These are phyloP conservation scores for Ceyx cyanopectus DNA, from an alignment of 2,113 vertebrate genomes.

Conservation along the genomic window DNA sequence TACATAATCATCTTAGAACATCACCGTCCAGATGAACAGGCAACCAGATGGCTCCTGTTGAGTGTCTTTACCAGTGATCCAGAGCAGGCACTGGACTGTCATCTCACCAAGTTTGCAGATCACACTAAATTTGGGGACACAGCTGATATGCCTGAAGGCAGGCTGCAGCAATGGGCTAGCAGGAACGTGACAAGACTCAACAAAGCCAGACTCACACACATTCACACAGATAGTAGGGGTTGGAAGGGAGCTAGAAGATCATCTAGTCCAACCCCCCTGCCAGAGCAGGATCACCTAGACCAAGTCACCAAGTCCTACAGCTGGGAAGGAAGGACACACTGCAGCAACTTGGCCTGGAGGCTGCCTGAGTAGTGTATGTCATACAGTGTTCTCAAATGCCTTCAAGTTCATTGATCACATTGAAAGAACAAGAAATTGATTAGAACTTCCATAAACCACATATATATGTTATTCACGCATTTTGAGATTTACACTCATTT, in stretches of 20 bases:
- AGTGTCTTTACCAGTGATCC: background rate
- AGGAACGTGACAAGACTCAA: background rate
- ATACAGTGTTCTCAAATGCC: background rate
- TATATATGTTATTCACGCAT: background rate
- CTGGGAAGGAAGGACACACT: no score
- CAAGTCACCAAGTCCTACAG: no score
- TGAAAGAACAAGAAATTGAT: background rate
- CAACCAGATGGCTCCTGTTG: background rate
- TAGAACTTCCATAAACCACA: background rate
- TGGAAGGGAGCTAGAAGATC: no score
- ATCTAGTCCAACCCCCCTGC: no score
- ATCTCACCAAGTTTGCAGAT: background rate
- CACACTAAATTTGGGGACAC: background rate
- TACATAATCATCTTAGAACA: background rate
- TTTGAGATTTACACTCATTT: constrained; percentile 8
- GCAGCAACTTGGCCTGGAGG: background rate
- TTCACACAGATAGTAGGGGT: no score
- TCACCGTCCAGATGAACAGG: background rate
- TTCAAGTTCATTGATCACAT: background rate
- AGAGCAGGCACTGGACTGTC: background rate
- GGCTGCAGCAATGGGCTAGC: background rate
- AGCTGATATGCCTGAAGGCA: background rate
- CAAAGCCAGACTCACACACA: background rate
- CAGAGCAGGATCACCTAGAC: no score
- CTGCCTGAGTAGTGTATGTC: background rate